Evolutionary conservation across 2,888 invertebrate species (phyloP), one percentile per base, ranked within the genome.

Genomic region (Lucinisca nassula): DNA sequence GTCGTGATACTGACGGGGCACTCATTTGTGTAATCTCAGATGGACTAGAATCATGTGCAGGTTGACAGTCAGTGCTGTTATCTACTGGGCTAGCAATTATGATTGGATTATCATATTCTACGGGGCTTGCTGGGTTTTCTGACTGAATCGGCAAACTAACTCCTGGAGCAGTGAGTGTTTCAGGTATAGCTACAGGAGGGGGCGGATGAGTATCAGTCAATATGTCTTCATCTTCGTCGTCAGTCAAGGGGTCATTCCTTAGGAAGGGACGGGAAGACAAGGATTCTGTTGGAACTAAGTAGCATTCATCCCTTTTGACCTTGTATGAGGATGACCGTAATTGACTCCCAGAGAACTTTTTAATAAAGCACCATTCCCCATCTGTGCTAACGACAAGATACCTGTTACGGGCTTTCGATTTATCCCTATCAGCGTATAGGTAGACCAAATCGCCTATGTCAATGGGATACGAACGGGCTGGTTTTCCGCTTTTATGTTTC

Each of bases 371-470:
- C 91, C 90, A 92, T 55, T 78, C 51, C 27, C 77, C 80, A 49
- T 88, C 83, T 2, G 67, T 40, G 6, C 79, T 79, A 14, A 82
- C 76, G 12, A 92, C 89, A 17, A 92, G 79, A 35, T 91, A 90
- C 2, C 88, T 75, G 38, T 84, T 76, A 0, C 90, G 61, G 6
- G 82, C 87, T 27, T 61, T 38, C 14, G 70, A 35, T 75, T 91
- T 92, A 37, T 72, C 76, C 0, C 82, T 70, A 24, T 91, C 89
- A 0, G 61, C 40, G 51, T 81, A 76, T 0, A 92, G 37, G 38
- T 92, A 87, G 4, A 90, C 88, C 1, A 92, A 38, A 78, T 90
- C 90, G 0, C 90, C 91, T 21, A 88, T 80, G n/a, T 81, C 30
- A 1, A 90, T 17, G 6, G 4, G 35, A 38, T n/a, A 30, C 3